Evolutionary conservation across 1,140 invertebrate genomes (phyloP), one percentile per base, ranked within the genome.

Genomic region (Eciton burchellii): DNA sequence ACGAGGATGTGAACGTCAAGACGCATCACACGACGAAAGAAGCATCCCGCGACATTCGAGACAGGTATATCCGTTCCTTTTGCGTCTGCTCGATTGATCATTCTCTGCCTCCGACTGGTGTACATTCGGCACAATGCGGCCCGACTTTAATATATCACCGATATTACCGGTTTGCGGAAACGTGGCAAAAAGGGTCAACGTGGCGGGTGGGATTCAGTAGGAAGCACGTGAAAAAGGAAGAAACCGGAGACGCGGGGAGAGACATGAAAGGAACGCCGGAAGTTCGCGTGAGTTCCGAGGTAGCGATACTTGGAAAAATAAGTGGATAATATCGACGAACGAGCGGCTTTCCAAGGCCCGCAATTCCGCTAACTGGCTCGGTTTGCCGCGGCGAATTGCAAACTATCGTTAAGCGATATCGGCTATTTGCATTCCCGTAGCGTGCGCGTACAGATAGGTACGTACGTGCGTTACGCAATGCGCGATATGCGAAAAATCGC

Each of bases 101-200:
- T 35, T 35, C 81, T 87, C 56, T 19, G 26, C 19, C 60, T 49
- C 49, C 73, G 60, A 24, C 35, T 21, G 54, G 21, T 59, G 6
- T 66, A 74, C 52, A 84, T 59, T 59, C 70, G 82, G 63, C 71
- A 87, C 85, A 76, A 87, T 87, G 43, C 85, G 72, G 52, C 73
- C 83, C 73, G 76, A 86, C 85, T 87, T 87, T 87, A 87, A 87
- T 87, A 87, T 84, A 87, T 87, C 74, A 65, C 35, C 81, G 60
- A 71, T 81, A 84, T 81, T 84, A 87, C 74, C 82, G 49, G 73
- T 52, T 73, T 41, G 56, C 12, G 54, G 26, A 54, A 68, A 45
- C 81, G 73, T 47, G 68, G 66, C 62, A 71, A 63, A 71, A 81
- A 83, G 71, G 26, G 54, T 29, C 45, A 47, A 65, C 35, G 54